A percentile compares a stretch with the other conserved stretches of the same genome.
Conservation (phyloP, 2,797 vertebrate genomes). For the Pseudopleuronectes americanus region DNA sequence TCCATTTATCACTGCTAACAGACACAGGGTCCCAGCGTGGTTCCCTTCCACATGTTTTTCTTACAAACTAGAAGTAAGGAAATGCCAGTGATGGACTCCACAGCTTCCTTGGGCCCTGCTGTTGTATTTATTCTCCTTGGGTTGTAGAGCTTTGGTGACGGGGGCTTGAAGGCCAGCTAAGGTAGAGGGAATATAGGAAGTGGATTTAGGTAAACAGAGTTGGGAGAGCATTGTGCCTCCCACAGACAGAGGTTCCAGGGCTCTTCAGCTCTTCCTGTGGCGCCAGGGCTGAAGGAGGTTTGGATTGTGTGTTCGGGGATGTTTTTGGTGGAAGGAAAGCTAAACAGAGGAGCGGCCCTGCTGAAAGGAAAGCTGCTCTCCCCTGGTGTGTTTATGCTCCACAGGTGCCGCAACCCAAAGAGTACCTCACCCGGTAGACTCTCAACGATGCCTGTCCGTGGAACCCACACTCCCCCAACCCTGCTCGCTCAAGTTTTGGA, state of each 20-base stretch:
- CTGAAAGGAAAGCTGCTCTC: constrained; percentile 74
- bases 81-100: constrained; percentile 47
- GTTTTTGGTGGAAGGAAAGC: constrained; percentile 76
- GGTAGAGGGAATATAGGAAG: constrained; percentile 69
- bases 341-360: constrained; percentile 68
- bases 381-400: constrained; percentile 74
- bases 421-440: constrained; percentile 53
- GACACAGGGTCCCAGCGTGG: constrained; percentile 35
- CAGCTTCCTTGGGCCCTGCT: constrained; percentile 36
- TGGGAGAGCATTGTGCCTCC: constrained; percentile 74
- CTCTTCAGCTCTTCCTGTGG: constrained; percentile 74
- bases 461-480: constrained; percentile 12
- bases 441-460: constrained; percentile 38
- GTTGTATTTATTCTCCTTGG: constrained; percentile 57
- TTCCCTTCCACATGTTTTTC: constrained; percentile 62
- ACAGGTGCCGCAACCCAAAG: constrained; percentile 70
- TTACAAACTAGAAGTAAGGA: constrained; percentile 47
- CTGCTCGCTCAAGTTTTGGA: constrained; percentile 16
- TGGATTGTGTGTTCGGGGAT: constrained; percentile 79
- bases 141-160: constrained; percentile 55
- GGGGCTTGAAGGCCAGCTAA: constrained; percentile 62
- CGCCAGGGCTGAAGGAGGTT: constrained; percentile 62
- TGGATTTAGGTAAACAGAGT: constrained; percentile 75
- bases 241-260: constrained; percentile 61
- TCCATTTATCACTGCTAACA: constrained; percentile 56